Base-by-base conservation (phyloP, 2,113 vertebrate genomes). In the Abramis brama region DNA sequence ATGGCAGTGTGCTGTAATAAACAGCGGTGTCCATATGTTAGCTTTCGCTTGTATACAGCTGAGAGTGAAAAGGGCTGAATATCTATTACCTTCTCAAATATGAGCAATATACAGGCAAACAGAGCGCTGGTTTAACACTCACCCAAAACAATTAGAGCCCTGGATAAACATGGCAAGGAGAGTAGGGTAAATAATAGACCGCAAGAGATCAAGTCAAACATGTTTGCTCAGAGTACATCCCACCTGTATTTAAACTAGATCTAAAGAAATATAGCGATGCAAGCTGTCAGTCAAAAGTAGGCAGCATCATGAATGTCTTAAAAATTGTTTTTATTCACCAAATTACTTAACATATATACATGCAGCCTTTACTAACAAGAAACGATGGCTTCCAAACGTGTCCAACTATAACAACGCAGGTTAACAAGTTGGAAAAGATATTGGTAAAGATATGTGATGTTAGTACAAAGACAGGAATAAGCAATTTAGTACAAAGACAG, bases 1-100 rank as follows among this genome's bases (percentile, higher is more conserved):
- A 25, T 66, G 25, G 33, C 79, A 45, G 43, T 62, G 55, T 80
- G 10, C 59, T 33, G 73, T 9, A 83, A 84, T 84, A 66, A 81
- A 47, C 57, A 39, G 43, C 59, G 62, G 55, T 8, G 33, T 10
- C 39, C 60, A 25, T 78, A 33, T 82, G 81, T 89, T 89, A 79
- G 62, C 79, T 30, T 82, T 87, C 11, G 45, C 25, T 84, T 19
- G 45, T 81, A 36, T 80, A 64, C 30, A 86, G 39, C 45, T 45
- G n/a, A 74, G 80, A 73, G 19, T 82, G 39, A 84, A 77, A 60
- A 78, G 43, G 12, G 9, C 27, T n/a, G 30, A 50, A 68, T 75
- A 86, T 85, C 43, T 80, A 79, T 84, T 81, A 64, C 15, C 86
- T 60, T 71, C 68, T 64, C 68, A 57, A 80, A 87, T 45, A 19